Evolutionary conservation across 2,113 vertebrate species (phyloP).

Genomic region (Gymnobelideus leadbeateri): DNA sequence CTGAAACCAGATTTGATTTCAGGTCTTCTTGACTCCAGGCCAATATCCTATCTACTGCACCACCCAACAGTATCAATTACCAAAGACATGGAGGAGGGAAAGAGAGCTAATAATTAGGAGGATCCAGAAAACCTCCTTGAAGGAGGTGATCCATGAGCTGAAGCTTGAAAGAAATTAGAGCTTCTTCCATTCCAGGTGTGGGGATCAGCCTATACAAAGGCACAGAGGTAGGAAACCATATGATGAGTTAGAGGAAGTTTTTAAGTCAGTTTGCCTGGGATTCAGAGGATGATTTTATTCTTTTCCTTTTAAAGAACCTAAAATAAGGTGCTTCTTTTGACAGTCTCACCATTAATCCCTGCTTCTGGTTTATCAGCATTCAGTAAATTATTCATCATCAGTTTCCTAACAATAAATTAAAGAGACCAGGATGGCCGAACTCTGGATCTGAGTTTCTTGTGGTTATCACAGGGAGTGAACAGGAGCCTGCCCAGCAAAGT

Average conservation of each 20-base stretch:
- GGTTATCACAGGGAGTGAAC: constrained; percentile 51
- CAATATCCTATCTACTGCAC: not conserved
- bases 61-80: not conserved
- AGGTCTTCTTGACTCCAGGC: not conserved
- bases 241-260: not conserved
- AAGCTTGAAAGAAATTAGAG: not conserved
- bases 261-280: not conserved
- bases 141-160: not conserved
- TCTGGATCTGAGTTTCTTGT: constrained; percentile 49
- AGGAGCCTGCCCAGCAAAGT: constrained; percentile 57
- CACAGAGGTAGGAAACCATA: not conserved
- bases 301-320: constrained; percentile 43
- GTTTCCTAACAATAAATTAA: constrained; percentile 74
- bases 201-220: not conserved
- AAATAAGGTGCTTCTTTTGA: constrained; percentile 70
- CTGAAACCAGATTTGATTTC: not conserved
- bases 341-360: constrained; percentile 67
- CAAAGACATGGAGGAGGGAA: not conserved
- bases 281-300: constrained; percentile 33
- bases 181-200: not conserved
- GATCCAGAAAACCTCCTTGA: not conserved
- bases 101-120: not conserved
- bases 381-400: constrained; percentile 75
- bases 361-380: constrained; percentile 39
- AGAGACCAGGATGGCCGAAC: constrained; percentile 50